Evolutionary conservation across 1,140 invertebrate genomes (phyloP), one percentile per base, ranked within the genome.

Genomic region (Agrypnia vestita): DNA sequence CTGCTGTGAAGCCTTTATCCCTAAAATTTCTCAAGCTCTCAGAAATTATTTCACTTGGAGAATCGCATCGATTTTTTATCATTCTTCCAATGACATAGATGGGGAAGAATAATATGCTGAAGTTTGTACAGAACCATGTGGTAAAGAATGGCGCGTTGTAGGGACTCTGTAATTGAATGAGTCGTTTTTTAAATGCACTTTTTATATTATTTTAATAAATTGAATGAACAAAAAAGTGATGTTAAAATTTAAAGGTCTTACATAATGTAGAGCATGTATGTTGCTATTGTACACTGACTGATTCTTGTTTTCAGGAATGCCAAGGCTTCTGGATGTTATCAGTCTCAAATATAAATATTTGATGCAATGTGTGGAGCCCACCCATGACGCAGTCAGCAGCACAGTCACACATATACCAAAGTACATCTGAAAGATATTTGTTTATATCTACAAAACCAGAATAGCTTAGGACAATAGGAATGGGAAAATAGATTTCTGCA

Each of bases 41-140:
- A 35, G 91, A 91, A 9, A 96, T 88, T 72, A 96, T 93, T 82
- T 95, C 94, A 59, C 93, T 91, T 10, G 94, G 92, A 62, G 93
- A 93, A 84, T 93, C 92, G 86, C 94, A 96, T 85, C 94, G 93
- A 74, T 93, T 93, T 80, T 91, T 92, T 53, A 92, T 91, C 17
- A 94, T 87, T 86, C 93, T 92, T 81, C 92, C 94, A 64, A 96
- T 87, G 61, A 97, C 91, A 87, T 97, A 98, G 55, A 97, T 90
- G 11, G 97, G 97, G 86, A 97, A 97, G 87, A 97, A 97, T 9
- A 98, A 88, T 80, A 97, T 92, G 10, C 96, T 95, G 93, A 95
- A 98, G 85, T 96, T 95, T n/a, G 96, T 97, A 86, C 94, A 96
- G 86, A 97, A 97, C 96, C 97, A 98, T 13, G 96, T 96, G 11